Conservation (phyloP, 2,797 vertebrate genomes). For the Meriones psammophilus region DNA sequence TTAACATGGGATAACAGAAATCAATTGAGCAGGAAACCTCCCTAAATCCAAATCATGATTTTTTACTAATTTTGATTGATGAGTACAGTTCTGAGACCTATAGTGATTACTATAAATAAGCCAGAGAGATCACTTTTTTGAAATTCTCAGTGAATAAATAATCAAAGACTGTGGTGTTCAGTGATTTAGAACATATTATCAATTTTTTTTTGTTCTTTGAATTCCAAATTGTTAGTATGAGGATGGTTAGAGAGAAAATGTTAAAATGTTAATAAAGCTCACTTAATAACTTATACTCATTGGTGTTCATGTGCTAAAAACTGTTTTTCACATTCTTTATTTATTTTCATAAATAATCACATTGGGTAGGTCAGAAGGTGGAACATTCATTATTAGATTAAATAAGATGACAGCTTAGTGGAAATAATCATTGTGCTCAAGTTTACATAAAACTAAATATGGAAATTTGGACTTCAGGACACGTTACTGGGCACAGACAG, state of each 20-base stretch:
- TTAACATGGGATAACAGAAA: background rate
- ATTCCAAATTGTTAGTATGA: background rate
- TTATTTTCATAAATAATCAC: slow-evolving; percentile 27
- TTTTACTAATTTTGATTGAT: background rate
- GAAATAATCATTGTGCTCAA: background rate
- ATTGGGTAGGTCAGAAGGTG: background rate
- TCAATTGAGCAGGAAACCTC: background rate
- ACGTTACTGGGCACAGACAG: too few species aligned
- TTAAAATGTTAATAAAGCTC: background rate
- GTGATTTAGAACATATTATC: background rate
- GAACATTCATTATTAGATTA: background rate
- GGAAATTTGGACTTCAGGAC: background rate
- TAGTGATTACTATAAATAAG: background rate
- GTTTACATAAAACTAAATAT: background rate
- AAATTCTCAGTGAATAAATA: slow-evolving; percentile 23
- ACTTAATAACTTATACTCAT: background rate
- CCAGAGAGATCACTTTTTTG: background rate
- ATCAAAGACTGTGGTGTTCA: background rate
- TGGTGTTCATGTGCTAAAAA: background rate
- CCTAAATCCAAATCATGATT: background rate
- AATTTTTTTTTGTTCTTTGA: background rate
- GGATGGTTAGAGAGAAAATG: background rate
- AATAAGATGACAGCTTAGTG: slow-evolving; percentile 4
- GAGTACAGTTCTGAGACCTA: background rate
- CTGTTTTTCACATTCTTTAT: background rate